Evolutionary conservation across 53 echinoderm and acorn worm species (phyloP), one percentile per base, ranked within the genome.

Genomic region (Actinopyga echinites): DNA sequence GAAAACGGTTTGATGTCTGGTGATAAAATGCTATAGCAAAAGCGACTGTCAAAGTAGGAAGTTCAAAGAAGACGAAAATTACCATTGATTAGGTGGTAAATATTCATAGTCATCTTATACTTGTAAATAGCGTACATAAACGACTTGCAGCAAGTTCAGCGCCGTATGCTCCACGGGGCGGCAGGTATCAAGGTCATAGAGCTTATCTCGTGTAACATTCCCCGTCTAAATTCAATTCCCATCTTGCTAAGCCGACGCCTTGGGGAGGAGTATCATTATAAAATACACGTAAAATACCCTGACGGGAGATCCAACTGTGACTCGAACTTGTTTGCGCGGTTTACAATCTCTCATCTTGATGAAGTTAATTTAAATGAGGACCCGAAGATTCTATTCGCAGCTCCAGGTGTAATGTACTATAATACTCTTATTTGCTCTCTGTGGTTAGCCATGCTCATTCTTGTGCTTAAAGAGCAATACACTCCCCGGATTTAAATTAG

Each of bases 291-390:
- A 56, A 56, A 56, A 78, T 54, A 32, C 78, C 71, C 34, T 56
- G 30, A 55, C 78, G 12, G 56, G 71, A 21, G 69, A 33, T 55
- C 78, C 78, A 22, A 78, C 78, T 78, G 78, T 31, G 78, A 56
- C 28, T 78, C 55, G 26, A 78, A 78, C 78, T 78, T 78, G 78
- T 78, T 78, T 78, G 78, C 15, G 78, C 31, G 56, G n/a, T 28
- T 56, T 33, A 33, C 3, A 22, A 55, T 25, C 31, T 62, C 52
- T 78, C 6, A 1, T n/a, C 30, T 55, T 55, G 78, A 78, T 78
- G 32, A 26, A 56, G 4, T 49, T 78, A 78, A 78, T 56, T 78
- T 55, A 55, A 54, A 23, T 78, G 78, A 56, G 31, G 78, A 52
- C 54, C 78, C 24, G 26, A 15, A 9, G 26, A 55, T 21, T 31